Base-by-base conservation (phyloP, 2,888 invertebrate species). In the Tortrix viridana region DNA sequence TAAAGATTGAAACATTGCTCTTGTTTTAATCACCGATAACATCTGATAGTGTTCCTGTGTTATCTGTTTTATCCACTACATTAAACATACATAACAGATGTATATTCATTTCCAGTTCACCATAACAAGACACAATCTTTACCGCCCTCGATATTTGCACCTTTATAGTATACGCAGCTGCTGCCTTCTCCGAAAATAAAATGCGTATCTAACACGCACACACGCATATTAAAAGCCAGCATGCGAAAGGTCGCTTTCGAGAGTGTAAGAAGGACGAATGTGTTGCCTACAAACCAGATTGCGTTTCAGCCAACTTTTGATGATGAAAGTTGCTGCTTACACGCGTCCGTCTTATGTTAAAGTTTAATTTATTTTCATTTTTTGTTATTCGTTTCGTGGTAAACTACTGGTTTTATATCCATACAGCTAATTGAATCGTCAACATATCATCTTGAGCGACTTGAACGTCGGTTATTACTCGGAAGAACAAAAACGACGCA, bases 281-380 rank as follows among this genome's bases (percentile, higher is more conserved):
- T 73, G 70, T 70, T 65, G 65, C 67, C 68, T 64, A 67, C 71
- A 69, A 73, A 72, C 74, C 65, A 69, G 69, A 71, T 66, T 52
- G 62, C 53, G 66, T 70, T 65, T 67, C 62, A 58, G 56, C 61
- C 61, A 66, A 65, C 60, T 70, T 66, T 65, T 61, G 68, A 60
- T 68, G 67, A 63, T 65, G 68, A 72, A 69, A 69, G 62, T 68
- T 64, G 65, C 65, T 68, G 46, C 16, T 18, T 16, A 43, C 41
- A n/a, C 26, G 19, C 50, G 47, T 53, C 47, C 37, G 37, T n/a
- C 41, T 32, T 57, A 62, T 32, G 62, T 53, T 66, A 46, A 67
- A 64, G 52, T 57, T 68, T 55, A 64, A 59, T 54, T 37, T 55
- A 46, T 20, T 37, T 66, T 67, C 12, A 9, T 32, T 32, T 32